Evolutionary conservation across 2,797 vertebrate species (phyloP).

Genomic region (Rhinella marina): DNA sequence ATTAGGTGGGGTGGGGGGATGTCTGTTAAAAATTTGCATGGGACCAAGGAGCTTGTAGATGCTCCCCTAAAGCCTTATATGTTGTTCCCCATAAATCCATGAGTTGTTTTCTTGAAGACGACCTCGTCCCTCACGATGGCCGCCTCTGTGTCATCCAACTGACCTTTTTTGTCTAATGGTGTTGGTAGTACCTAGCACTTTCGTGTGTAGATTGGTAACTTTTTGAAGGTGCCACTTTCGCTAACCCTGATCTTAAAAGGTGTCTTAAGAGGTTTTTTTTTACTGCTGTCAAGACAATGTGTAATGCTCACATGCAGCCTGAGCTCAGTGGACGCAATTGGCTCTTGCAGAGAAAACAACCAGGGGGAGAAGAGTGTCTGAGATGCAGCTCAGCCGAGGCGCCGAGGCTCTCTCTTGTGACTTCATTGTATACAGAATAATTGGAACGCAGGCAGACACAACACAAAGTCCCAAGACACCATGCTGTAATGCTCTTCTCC

Average conservation of each 20-base stretch:
- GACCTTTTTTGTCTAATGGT: not conserved
- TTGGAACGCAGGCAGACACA: slow-evolving; percentile 57
- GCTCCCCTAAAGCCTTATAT: no score
- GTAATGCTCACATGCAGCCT: not conserved
- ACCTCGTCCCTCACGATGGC: not conserved
- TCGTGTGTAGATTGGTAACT: not conserved
- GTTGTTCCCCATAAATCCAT: not conserved
- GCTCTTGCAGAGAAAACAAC: slow-evolving; percentile 10
- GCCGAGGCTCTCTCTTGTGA: slow-evolving; percentile 47
- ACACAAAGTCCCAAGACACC: slow-evolving; percentile 45
- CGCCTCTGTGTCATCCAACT: no score
- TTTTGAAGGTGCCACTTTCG: not conserved
- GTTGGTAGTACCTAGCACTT: not conserved
- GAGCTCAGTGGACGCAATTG: not conserved
- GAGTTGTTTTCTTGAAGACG: not conserved
- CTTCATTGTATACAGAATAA: slow-evolving; percentile 55
- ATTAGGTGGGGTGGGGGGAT: no score
- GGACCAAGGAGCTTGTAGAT: no score
- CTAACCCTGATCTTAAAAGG: not conserved
- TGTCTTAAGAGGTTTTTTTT: not conserved
- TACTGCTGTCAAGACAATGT: slow-evolving; percentile 20
- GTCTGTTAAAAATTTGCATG: no score
- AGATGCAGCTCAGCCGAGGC: slow-evolving; percentile 25
- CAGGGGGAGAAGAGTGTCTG: slow-evolving; percentile 27
- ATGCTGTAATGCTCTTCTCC: slow-evolving; percentile 34